Percentiles rank a stretch among this genome's conserved stretches.
Conservation (phyloP, 2,113 vertebrate genomes). For the Phylloscopus trochilus region DNA sequence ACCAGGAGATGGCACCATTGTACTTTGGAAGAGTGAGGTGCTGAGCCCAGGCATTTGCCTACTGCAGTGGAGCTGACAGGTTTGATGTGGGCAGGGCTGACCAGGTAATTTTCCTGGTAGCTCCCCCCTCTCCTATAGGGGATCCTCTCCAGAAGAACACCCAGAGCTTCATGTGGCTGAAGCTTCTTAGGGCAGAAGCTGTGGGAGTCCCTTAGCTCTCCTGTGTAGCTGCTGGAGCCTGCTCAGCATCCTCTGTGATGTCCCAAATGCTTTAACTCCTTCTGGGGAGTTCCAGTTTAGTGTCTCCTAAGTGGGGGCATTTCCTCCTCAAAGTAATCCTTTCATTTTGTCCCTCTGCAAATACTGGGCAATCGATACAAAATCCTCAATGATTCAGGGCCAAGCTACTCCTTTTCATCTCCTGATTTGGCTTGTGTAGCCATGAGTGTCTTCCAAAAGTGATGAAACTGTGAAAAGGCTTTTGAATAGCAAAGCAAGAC, state of each 20-base stretch:
- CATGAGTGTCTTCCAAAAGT: neutral
- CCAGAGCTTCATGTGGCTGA: neutral
- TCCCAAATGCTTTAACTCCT: neutral
- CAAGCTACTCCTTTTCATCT: neutral
- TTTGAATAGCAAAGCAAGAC: neutral
- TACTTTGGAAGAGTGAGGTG: neutral
- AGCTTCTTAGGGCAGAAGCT: neutral
- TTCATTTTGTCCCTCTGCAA: neutral
- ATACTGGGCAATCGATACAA: neutral
- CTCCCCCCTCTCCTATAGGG: fast-evolving
- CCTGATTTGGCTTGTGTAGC: neutral
- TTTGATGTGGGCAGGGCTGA: neutral
- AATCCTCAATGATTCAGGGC: neutral
- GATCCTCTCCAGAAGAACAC: neutral
- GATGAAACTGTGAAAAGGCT: neutral
- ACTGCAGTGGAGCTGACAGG: neutral
- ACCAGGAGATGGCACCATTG: slow-evolving; percentile 36
- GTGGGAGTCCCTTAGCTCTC: neutral
- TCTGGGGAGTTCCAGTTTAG: neutral
- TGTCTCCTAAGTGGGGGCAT: neutral
- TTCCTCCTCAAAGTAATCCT: neutral
- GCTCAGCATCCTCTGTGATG: neutral
- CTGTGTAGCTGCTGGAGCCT: neutral
- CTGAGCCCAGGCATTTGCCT: fast-evolving
- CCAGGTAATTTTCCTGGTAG: neutral